phyloP scores from a whole-genome alignment of 1,140 invertebrate genomes.

The Dendroctonus valens region DNA sequence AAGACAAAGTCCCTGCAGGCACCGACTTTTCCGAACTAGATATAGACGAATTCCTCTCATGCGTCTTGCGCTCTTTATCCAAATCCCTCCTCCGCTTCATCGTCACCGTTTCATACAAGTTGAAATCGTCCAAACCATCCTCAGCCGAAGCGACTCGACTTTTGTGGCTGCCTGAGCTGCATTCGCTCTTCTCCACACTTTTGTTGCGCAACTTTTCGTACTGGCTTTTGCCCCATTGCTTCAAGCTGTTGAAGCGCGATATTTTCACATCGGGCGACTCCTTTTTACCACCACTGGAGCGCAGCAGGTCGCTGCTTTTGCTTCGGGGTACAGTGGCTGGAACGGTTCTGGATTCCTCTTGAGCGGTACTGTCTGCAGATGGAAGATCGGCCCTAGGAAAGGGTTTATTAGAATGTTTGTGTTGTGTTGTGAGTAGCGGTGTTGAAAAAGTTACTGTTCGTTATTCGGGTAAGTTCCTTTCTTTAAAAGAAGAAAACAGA shows the following conservation, averaged over 20 bases:
- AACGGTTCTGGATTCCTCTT: slow-evolving; percentile 27
- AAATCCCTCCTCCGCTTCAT: slow-evolving; percentile 56
- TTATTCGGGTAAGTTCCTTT: too few relatives aligned
- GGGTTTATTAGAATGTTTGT: slow-evolving; percentile 16
- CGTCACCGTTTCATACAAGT: slow-evolving; percentile 64
- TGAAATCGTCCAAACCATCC: slow-evolving; percentile 57
- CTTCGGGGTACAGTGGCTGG: slow-evolving; percentile 51
- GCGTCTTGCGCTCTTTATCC: slow-evolving; percentile 55
- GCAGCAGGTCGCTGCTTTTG: slow-evolving; percentile 67
- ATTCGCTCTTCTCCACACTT: slow-evolving; percentile 41
- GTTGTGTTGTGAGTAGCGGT: not conserved
- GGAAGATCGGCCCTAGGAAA: slow-evolving; percentile 43
- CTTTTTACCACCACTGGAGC: slow-evolving; percentile 52
- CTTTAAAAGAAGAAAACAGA: not conserved
- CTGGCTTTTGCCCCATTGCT: slow-evolving; percentile 77
- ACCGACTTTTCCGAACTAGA: slow-evolving; percentile 69
- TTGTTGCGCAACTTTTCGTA: slow-evolving; percentile 70
- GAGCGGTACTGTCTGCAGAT: slow-evolving; percentile 32
- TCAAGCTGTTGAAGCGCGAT: slow-evolving; percentile 76
- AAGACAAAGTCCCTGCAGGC: slow-evolving; percentile 55
- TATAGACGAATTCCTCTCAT: slow-evolving; percentile 70
- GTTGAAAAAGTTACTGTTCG: too few relatives aligned
- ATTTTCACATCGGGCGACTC: slow-evolving; percentile 62
- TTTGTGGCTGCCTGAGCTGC: slow-evolving; percentile 31
- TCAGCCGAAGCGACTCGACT: slow-evolving; percentile 22